phyloP scores from a whole-genome alignment of 2,113 vertebrate species.

The Corynorhinus townsendii region DNA sequence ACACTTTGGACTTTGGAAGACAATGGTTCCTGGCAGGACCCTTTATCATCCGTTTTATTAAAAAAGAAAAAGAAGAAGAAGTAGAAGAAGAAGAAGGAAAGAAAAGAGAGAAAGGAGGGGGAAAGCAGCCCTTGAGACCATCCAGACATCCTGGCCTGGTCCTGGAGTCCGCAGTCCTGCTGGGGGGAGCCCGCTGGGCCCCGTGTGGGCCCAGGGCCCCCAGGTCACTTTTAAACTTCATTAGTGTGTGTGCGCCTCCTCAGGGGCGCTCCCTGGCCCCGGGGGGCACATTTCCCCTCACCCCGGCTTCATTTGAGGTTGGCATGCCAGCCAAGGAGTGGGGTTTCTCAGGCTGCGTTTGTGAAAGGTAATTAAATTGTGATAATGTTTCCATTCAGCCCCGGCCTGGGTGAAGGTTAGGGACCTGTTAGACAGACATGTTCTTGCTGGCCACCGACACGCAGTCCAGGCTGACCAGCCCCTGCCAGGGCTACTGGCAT shows the following conservation, averaged over 20 bases:
- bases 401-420: background rate
- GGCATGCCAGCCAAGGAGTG: slow-evolving; percentile 72
- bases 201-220: slow-evolving; percentile 65
- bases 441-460: background rate
- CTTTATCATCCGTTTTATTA: slow-evolving; percentile 90
- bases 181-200: background rate
- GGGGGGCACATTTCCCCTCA: slow-evolving; percentile 53
- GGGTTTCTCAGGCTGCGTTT: slow-evolving; percentile 57
- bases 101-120: background rate
- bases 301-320: slow-evolving; percentile 55
- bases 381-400: slow-evolving; percentile 70
- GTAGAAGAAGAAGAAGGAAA: background rate
- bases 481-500: background rate
- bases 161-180: slow-evolving; percentile 64
- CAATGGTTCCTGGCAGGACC: slow-evolving; percentile 87
- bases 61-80: slow-evolving; percentile 31
- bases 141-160: slow-evolving; percentile 51
- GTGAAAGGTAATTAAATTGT: slow-evolving; percentile 72
- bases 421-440: slow-evolving; percentile 3
- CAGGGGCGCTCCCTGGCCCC: slow-evolving; percentile 16
- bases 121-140: background rate
- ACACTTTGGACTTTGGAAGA: slow-evolving; percentile 89
- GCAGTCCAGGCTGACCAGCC: background rate
- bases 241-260: slow-evolving; percentile 70
- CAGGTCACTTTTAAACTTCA: slow-evolving; percentile 69